Evolutionary conservation across 2,113 vertebrate genomes (phyloP).

Genomic region (Cephalophus harveyi): DNA sequence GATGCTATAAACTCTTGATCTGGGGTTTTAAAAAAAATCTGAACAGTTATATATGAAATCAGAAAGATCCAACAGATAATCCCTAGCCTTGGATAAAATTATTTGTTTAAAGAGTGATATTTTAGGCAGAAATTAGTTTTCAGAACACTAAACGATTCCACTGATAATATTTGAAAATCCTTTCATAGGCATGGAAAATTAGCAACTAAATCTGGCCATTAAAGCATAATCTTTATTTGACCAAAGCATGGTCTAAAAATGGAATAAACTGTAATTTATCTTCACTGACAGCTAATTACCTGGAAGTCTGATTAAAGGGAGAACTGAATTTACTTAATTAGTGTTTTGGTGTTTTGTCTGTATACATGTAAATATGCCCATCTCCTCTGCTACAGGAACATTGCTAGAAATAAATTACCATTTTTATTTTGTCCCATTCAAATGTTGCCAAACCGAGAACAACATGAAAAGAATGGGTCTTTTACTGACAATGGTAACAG

Average conservation of each 20-base stretch:
- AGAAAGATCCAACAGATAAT: not conserved
- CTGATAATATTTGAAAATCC: slow-evolving; percentile 59
- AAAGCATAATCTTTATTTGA: slow-evolving; percentile 77
- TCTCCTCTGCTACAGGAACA: slow-evolving; percentile 65
- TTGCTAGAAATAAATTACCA: slow-evolving; percentile 68
- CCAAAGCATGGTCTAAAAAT: slow-evolving; percentile 77
- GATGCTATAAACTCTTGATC: not conserved
- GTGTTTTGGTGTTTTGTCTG: slow-evolving; percentile 70
- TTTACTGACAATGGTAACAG: slow-evolving; percentile 63
- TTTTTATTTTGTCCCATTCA: slow-evolving; percentile 66
- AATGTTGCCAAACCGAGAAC: slow-evolving; percentile 70
- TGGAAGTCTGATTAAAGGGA: slow-evolving; percentile 82
- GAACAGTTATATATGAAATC: not conserved
- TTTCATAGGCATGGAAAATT: slow-evolving; percentile 64
- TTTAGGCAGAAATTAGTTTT: slow-evolving; percentile 50
- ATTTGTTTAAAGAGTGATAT: not conserved
- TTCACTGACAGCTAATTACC: slow-evolving; percentile 82
- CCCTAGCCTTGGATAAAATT: not conserved
- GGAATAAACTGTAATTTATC: slow-evolving; percentile 81
- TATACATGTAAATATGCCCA: slow-evolving; percentile 75
- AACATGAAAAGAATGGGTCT: slow-evolving; percentile 67
- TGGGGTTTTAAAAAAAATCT: not conserved
- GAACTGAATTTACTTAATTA: slow-evolving; percentile 82
- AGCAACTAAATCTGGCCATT: slow-evolving; percentile 70
- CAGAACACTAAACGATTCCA: slow-evolving; percentile 45